Base-by-base conservation (phyloP, 2,113 vertebrate species). In the Phoenicopterus ruber region DNA sequence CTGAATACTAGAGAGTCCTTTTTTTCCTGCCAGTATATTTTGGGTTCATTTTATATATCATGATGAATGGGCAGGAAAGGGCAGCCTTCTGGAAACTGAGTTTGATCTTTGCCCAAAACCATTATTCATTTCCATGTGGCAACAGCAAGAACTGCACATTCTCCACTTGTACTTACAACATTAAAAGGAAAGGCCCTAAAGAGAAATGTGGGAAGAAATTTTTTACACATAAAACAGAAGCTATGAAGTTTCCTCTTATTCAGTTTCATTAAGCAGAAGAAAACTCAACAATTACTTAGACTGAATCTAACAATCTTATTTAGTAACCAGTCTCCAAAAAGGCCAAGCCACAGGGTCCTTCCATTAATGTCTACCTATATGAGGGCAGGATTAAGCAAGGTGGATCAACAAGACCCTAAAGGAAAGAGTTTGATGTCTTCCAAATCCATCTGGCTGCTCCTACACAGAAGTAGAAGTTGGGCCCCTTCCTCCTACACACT, bases 51-150 rank as follows among this genome's bases (percentile, higher is more conserved):
- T 86, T 90, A 54, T 76, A 86, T 44, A 91, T 82, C 81, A 61
- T 24, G 94, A 91, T 67, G 62, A 94, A 94, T 36, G 49, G 71
- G 50, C 86, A 94, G 71, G 49, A 65, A 88, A 90, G 52, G 76
- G 62, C 74, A 79, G 84, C 42, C 67, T 92, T 92, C 94, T 93
- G 89, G 94, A 97, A 96, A 95, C 38, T 2, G 14, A 62, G 62
- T 47, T 93, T 93, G 91, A 91, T 96, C 86, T 88, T 92, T 94
- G 74, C 88, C 89, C 94, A 88, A 93, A 78, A 36, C 3, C 22
- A 82, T 96, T 92, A 84, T 84, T 97, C 72, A 91, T 47, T 94
- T 86, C 94, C 67, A 77, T 4, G 22, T 66, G 87, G 71, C 78
- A 92, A 46, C 28, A 91, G 46, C 34, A 92, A 90, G 70, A 94